Conservation (phyloP, 2,797 vertebrate genomes). For the Luscinia luscinia region DNA sequence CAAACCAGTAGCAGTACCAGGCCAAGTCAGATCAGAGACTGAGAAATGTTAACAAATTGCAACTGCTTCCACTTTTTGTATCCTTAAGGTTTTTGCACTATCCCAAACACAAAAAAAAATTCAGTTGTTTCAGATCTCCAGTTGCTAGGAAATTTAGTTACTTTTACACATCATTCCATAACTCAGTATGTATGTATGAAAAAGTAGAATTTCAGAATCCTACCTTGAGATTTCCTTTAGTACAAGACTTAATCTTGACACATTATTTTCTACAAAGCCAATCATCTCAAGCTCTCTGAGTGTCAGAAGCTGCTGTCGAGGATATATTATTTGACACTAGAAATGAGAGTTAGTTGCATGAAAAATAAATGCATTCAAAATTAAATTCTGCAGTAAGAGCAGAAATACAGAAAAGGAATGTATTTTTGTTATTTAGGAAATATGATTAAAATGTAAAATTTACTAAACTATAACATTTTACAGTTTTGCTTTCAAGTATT, state of each 20-base stretch:
- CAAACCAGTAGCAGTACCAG: background rate
- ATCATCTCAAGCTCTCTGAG: constrained; percentile 91
- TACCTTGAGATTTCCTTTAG: constrained; percentile 87
- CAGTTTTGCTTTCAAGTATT: constrained; percentile 6
- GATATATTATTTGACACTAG: constrained; percentile 94
- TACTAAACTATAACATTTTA: background rate
- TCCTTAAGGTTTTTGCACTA: background rate
- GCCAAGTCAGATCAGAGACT: background rate
- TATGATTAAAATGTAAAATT: background rate
- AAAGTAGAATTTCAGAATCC: background rate
- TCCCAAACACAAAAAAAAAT: background rate
- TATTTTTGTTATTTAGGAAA: background rate
- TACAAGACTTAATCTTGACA: constrained; percentile 87
- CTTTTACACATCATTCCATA: background rate
- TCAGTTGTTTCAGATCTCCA: background rate
- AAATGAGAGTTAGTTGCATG: background rate
- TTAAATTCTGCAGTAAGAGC: background rate
- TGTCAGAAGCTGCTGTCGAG: constrained; percentile 92
- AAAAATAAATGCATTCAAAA: background rate
- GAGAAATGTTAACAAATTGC: background rate
- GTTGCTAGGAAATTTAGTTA: background rate
- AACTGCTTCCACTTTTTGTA: background rate
- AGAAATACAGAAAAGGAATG: background rate
- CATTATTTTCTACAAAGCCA: constrained; percentile 87
- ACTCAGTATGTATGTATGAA: background rate